These are phyloP conservation scores for Opisthograptis luteolata DNA, from an alignment of 2,888 invertebrate species.

Conservation along the genomic window DNA sequence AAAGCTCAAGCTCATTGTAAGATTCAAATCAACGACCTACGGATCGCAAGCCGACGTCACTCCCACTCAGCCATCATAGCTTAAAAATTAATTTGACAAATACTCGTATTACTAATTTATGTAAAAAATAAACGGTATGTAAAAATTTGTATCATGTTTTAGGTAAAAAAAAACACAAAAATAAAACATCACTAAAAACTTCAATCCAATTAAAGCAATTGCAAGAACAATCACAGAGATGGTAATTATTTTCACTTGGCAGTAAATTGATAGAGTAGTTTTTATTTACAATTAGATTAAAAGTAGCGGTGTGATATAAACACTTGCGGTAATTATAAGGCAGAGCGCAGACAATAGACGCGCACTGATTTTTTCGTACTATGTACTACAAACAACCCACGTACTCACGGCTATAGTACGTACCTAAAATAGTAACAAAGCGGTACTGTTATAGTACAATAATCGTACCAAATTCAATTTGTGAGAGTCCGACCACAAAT, in stretches of 20 bases:
- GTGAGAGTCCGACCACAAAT: conserved; percentile 40
- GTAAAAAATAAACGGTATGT: too few relatives aligned
- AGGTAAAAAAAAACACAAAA: too few relatives aligned
- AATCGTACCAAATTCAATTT: conserved; percentile 74
- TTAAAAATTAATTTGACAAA: too few relatives aligned
- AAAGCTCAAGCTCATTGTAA: too few relatives aligned
- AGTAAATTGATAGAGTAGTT: background rate
- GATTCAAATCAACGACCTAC: too few relatives aligned
- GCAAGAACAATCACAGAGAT: too few relatives aligned
- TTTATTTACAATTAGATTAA: conserved; percentile 14
- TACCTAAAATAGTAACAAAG: conserved; percentile 49
- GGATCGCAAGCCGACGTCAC: too few relatives aligned
- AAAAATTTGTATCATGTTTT: too few relatives aligned
- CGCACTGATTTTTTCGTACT: conserved; percentile 38
- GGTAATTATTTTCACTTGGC: background rate
- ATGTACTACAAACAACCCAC: conserved; percentile 33
- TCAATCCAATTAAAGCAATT: too few relatives aligned
- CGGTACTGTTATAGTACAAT: conserved; percentile 56
- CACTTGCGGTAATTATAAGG: conserved; percentile 10
- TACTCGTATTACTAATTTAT: too few relatives aligned
- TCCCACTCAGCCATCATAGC: too few relatives aligned
- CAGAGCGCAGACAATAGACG: conserved; percentile 21
- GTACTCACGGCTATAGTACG: conserved; percentile 3
- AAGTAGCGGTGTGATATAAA: conserved; percentile 5
- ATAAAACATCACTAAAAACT: too few relatives aligned